Evolutionary conservation across 1,140 invertebrate genomes (phyloP), one percentile per base, ranked within the genome.

Genomic region (Dinoponera quadriceps): DNA sequence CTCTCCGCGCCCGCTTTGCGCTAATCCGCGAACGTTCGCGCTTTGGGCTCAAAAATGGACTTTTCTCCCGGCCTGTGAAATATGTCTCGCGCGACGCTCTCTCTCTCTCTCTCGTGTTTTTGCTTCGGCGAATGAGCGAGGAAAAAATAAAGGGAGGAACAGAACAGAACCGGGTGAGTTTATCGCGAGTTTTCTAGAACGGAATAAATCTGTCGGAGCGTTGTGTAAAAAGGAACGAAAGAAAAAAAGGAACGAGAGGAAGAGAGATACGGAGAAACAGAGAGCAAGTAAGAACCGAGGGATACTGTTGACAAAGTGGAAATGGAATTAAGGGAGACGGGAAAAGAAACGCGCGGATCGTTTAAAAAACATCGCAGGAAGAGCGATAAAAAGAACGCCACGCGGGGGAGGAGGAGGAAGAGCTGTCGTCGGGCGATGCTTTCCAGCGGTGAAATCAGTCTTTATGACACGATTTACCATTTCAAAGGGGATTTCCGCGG

Each of bases 1-100:
- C 59, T 59, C 33, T 72, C 63, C 80, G 51, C 54, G 66, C 59
- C 9, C 75, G 62, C 11, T 68, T 13, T n/a, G 29, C 62, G 75
- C 25, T 80, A 80, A 80, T 80, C 65, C 51, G 65, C 48, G 38
- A n/a, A 11, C 20, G 75, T 66, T 78, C 63, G 25, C 33, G 33
- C 48, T 25, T 18, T 71, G 65, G n/a, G 7, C 27, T 69, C n/a
- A 54, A 69, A 71, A 71, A 48, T 71, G 38, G 38, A 69, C 29
- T 59, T 16, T 69, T 33, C 33, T 69, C 33, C 66, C 54, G 54
- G 27, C 1, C 22, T 16, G 20, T 44, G 22, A 77, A 65, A 65
- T 77, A 33, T 63, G 20, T 65, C 11, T 38, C 44, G 7, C n/a
- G 9, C 13, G 22, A 16, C n/a, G 3, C 4, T 51, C 48, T 74